Conservation (phyloP, 2,888 invertebrate species). For the Ectemnius cavifrons region DNA sequence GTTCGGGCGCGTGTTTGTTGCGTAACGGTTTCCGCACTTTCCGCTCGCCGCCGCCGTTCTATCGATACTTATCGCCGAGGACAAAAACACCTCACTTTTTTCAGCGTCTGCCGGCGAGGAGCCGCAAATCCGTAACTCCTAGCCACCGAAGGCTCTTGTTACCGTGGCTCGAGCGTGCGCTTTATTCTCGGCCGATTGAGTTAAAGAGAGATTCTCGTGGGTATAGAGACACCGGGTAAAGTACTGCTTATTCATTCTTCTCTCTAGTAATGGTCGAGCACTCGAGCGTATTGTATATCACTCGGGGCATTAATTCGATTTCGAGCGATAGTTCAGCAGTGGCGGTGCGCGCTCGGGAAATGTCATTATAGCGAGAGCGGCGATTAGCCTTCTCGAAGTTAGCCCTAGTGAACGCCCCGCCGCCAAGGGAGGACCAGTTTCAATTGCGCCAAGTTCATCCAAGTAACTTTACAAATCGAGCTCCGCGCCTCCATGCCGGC, state of each 20-base stretch:
- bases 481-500: slow-evolving; percentile 31
- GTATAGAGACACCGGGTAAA: not conserved
- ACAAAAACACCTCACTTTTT: slow-evolving; percentile 19
- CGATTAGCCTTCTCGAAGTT: slow-evolving; percentile 38
- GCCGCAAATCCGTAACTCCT: slow-evolving; percentile 36
- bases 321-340: not conserved
- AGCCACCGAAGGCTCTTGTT: slow-evolving; percentile 26
- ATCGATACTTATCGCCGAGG: slow-evolving; percentile 46
- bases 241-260: not conserved
- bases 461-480: slow-evolving; percentile 22
- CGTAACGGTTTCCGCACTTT: slow-evolving; percentile 46
- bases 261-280: not conserved
- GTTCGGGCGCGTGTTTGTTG: slow-evolving; percentile 48
- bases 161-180: not conserved
- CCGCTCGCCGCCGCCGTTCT: slow-evolving; percentile 37
- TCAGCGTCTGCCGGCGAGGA: slow-evolving; percentile 26
- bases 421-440: slow-evolving; percentile 33
- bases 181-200: not conserved
- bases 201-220: not conserved
- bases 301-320: slow-evolving; percentile 1
- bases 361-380: slow-evolving; percentile 9
- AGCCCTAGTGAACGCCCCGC: slow-evolving; percentile 28
- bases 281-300: not conserved
- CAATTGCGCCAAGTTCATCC: slow-evolving; percentile 35
- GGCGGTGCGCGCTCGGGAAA: not conserved